A percentile compares a stretch with the other conserved stretches of the same genome.
These are phyloP conservation scores for Tetrax tetrax DNA, from an alignment of 2,113 vertebrate species.

Conservation along the genomic window DNA sequence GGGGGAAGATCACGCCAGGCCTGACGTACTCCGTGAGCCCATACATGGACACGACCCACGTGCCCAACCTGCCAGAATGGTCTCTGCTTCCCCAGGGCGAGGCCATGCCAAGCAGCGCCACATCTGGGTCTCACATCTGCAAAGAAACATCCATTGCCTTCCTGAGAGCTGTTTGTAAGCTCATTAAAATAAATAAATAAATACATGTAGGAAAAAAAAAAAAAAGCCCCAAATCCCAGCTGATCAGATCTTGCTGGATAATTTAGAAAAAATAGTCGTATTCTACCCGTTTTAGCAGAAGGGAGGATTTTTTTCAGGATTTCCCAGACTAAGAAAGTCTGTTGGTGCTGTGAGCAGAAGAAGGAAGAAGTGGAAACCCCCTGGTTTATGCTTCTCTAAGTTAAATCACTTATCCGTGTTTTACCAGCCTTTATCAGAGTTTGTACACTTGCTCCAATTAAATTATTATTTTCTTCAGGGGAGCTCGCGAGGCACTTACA, in stretches of 20 bases:
- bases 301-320: conserved; percentile 5
- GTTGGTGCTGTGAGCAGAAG: background rate
- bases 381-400: conserved; percentile 68
- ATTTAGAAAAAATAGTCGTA: background rate
- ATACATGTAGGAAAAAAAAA: background rate
- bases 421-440: conserved; percentile 83
- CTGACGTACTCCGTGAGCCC: background rate
- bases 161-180: background rate
- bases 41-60: rapidly evolving
- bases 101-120: background rate
- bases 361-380: background rate
- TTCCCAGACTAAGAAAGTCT: conserved; percentile 11
- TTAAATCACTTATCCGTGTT: conserved; percentile 82
- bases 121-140: background rate
- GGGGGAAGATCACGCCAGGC: rapidly evolving
- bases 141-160: background rate
- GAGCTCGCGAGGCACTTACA: conserved; percentile 74
- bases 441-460: conserved; percentile 87
- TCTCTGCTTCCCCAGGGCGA: background rate
- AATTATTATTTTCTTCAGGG: conserved; percentile 86
- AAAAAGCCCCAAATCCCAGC: background rate
- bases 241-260: background rate
- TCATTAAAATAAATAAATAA: background rate
- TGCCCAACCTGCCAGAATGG: rapidly evolving
- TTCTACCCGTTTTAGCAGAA: background rate